Base-by-base conservation (phyloP, 1,140 invertebrate species). In the Neodiprion virginianus region DNA sequence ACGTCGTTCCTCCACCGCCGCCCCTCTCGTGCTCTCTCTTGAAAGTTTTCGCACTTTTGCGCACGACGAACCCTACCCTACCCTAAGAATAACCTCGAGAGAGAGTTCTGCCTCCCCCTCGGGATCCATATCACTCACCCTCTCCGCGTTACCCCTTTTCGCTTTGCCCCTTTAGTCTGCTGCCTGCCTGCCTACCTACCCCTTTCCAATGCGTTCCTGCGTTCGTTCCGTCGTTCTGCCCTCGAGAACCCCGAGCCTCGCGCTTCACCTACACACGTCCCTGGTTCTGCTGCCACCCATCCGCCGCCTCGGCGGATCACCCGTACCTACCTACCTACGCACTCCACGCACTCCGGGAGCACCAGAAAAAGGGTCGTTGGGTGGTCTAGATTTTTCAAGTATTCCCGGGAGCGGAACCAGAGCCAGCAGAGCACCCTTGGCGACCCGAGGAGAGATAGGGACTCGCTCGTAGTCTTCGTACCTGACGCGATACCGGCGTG, bases 311-410 rank as follows among this genome's bases (percentile, higher is more conserved):
- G 74, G 74, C 76, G 49, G 72, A 78, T 74, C 72, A 66, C 75
- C 72, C 49, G 4, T 28, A 12, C 68, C 23, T 12, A 21, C 68
- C 28, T 40, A 67, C 61, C 78, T 72, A 80, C 80, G 78, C 75
- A 80, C 78, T 80, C 75, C 77, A 69, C 75, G 78, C 79, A 12
- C 82, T 82, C 81, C 74, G 78, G 73, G 76, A 76, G 72, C 71
- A 61, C 53, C 53, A 12, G 78, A 75, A 81, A 86, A 80, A 81
- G 80, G 84, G 81, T 85, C 82, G 83, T 81, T 84, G 83, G 83
- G 80, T 86, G 85, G 81, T 85, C 85, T 84, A 85, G 81, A 85
- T 86, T 86, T 79, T 82, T 80, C 73, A 81, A 83, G 81, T 79
- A 76, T 71, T 76, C 76, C 69, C 28, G 74, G 8, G 28, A 40